These are phyloP conservation scores for Dinothrombium tinctorium DNA, from an alignment of 1,140 invertebrate species.

Conservation along the genomic window DNA sequence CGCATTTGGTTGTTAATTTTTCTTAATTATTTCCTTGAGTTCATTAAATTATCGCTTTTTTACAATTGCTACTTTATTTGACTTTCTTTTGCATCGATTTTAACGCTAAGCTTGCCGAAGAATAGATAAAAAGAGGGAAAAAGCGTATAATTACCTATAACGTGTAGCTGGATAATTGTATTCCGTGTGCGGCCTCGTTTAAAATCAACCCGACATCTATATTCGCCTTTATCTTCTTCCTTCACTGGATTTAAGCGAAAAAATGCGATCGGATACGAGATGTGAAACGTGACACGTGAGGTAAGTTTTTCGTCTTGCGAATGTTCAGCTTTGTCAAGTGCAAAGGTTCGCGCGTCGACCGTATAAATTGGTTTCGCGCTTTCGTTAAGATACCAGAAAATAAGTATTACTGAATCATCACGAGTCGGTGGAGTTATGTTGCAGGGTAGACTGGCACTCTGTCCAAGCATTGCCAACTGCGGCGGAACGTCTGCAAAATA, in stretches of 20 bases:
- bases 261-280: slow-evolving; percentile 22
- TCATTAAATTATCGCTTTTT: too few species aligned
- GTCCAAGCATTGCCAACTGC: slow-evolving; percentile 29
- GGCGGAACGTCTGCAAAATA: slow-evolving; percentile 20
- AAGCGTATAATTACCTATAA: slow-evolving; percentile 14
- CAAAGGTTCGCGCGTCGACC: slow-evolving; percentile 13
- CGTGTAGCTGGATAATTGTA: slow-evolving; percentile 11
- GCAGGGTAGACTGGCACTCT: slow-evolving; percentile 49
- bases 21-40: too few species aligned
- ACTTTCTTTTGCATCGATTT: too few species aligned
- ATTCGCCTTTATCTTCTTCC: slow-evolving; percentile 30
- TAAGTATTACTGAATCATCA: slow-evolving; percentile 63
- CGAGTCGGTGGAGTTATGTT: slow-evolving; percentile 43
- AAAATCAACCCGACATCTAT: slow-evolving; percentile 5
- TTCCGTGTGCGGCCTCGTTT: slow-evolving; percentile 31
- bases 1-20: too few species aligned
- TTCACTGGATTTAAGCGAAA: slow-evolving; percentile 49
- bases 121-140: too few species aligned
- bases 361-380: slow-evolving; percentile 52
- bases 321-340: slow-evolving; percentile 12
- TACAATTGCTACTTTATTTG: too few species aligned
- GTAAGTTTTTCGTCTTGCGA: neutral
- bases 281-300: slow-evolving; percentile 10
- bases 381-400: slow-evolving; percentile 63
- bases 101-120: too few species aligned